A percentile compares a stretch with the other conserved stretches of the same genome.
phyloP scores from a whole-genome alignment of 2,113 vertebrate genomes.

The Antechinus flavipes region DNA sequence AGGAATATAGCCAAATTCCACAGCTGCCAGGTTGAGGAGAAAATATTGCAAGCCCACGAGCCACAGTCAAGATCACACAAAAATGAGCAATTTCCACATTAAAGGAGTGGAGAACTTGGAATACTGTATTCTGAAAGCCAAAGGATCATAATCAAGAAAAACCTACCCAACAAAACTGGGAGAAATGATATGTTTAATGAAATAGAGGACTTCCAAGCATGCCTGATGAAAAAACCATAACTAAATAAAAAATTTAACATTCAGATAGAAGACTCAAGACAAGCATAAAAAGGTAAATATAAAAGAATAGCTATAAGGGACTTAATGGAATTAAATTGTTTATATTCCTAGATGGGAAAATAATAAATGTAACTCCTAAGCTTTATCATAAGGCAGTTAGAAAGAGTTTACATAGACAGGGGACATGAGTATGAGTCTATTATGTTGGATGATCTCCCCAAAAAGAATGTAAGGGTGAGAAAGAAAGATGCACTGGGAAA shows the following conservation, averaged over 20 bases:
- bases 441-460: background rate
- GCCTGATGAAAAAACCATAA: background rate
- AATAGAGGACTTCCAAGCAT: background rate
- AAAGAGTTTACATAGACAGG: background rate
- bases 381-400: background rate
- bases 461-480: background rate
- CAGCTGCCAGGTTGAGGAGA: background rate
- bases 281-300: background rate
- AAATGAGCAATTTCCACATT: background rate
- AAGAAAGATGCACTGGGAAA: background rate
- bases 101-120: background rate
- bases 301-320: background rate
- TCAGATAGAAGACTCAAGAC: background rate
- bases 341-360: background rate
- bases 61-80: background rate
- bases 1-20: background rate
- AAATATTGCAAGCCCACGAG: background rate
- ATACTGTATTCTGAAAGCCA: background rate
- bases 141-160: background rate
- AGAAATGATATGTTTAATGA: background rate
- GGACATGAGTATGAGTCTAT: background rate
- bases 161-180: background rate
- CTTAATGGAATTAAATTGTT: background rate
- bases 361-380: background rate
- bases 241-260: background rate